Evolutionary conservation across 30 jellyfish, hydroid and myxozoan species (phyloP).

Genomic region (Cassiopea xamachana): DNA sequence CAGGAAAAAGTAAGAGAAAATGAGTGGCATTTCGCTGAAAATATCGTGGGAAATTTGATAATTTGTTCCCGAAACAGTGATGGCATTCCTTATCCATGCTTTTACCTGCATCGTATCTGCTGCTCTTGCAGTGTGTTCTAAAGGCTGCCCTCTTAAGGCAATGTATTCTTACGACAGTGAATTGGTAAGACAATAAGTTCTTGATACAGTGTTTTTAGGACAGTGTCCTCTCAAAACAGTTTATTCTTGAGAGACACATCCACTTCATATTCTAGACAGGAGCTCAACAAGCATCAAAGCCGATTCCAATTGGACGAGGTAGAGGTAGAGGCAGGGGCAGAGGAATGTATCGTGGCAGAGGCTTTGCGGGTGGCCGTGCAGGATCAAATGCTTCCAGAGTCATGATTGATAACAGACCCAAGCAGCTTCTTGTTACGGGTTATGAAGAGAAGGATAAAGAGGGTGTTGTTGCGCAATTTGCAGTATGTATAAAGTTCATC

Average conservation of each 20-base stretch:
- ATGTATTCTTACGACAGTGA: no score
- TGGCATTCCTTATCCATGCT: no score
- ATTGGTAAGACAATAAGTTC: no score
- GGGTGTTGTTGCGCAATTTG: slow-evolving; percentile 88
- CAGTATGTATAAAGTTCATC: slow-evolving; percentile 57
- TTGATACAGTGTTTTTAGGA: no score
- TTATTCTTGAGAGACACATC: not conserved
- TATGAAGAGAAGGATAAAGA: slow-evolving; percentile 87
- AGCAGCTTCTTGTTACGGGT: slow-evolving; percentile 87
- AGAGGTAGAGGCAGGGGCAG: slow-evolving; percentile 86
- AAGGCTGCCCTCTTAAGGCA: no score
- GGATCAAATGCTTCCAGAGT: slow-evolving; percentile 43
- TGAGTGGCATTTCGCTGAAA: no score
- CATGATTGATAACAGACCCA: slow-evolving; percentile 89
- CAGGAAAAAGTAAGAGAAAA: no score
- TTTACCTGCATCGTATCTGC: no score
- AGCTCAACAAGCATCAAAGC: not conserved
- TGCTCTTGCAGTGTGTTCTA: no score
- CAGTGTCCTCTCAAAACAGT: no score
- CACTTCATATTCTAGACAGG: not conserved
- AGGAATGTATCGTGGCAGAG: slow-evolving; percentile 84
- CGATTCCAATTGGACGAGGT: slow-evolving; percentile 62
- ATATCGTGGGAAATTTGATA: no score
- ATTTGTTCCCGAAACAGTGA: no score
- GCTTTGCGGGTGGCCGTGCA: slow-evolving; percentile 43